phyloP scores from a whole-genome alignment of 2,113 vertebrate species.

The Otolemur garnettii region DNA sequence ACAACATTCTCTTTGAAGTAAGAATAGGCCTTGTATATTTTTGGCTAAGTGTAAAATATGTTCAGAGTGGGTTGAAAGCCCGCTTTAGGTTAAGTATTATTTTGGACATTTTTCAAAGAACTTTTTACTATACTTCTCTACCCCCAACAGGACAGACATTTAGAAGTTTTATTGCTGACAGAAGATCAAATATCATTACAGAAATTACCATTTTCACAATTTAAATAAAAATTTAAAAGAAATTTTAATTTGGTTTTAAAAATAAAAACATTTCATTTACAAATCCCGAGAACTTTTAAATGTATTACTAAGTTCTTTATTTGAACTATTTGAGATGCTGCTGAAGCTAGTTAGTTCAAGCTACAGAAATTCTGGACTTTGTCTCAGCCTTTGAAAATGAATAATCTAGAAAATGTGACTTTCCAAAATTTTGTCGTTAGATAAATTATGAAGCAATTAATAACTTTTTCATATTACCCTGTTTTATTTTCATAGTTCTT shows the following conservation, averaged over 20 bases:
- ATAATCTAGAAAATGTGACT: not conserved
- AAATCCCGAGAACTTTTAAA: not conserved
- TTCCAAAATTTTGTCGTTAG: not conserved
- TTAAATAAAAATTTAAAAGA: not conserved
- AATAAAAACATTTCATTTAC: not conserved
- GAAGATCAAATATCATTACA: slow-evolving; percentile 5
- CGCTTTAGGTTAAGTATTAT: not conserved
- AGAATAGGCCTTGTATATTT: not conserved
- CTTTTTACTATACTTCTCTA: not conserved
- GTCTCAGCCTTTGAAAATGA: not conserved
- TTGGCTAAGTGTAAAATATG: not conserved
- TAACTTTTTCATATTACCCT: not conserved
- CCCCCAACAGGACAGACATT: not conserved
- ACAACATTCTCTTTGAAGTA: slow-evolving; percentile 3
- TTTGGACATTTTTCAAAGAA: not conserved
- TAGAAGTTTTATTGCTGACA: not conserved
- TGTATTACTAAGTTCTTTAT: not conserved
- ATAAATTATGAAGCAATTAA: not conserved
- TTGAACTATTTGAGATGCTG: not conserved
- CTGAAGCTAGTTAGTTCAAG: not conserved
- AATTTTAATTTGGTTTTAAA: not conserved
- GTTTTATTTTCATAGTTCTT: not conserved
- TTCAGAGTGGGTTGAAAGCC: not conserved
- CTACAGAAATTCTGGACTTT: not conserved
- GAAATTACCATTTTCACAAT: not conserved